phyloP scores from a whole-genome alignment of 2,888 invertebrate genomes.

The Tolmerus cingulatus region DNA sequence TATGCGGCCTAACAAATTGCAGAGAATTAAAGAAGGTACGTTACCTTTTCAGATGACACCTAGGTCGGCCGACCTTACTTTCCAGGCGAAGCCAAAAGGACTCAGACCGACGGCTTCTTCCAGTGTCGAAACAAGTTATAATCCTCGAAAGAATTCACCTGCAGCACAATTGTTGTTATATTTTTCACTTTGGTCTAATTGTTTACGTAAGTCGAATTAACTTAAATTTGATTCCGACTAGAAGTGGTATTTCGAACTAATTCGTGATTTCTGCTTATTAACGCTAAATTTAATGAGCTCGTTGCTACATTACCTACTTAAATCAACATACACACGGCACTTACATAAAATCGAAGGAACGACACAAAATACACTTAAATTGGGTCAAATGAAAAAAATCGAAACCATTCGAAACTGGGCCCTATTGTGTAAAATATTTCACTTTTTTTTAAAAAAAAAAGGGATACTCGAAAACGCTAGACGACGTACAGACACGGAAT shows the following conservation, averaged over 20 bases:
- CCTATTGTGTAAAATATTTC: neutral
- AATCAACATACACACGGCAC: slow-evolving; percentile 15
- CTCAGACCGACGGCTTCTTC: neutral
- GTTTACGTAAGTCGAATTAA: slow-evolving; percentile 9
- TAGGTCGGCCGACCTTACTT: neutral
- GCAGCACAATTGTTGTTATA: neutral
- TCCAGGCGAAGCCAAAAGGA: neutral
- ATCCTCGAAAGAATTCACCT: slow-evolving; percentile 1
- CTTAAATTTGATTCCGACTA: neutral
- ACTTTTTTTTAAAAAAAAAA: neutral
- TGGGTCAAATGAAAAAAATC: slow-evolving; percentile 19
- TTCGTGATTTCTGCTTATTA: slow-evolving; percentile 21
- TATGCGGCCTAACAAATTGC: neutral
- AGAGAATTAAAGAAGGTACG: neutral
- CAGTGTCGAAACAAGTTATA: neutral
- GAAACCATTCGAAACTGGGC: slow-evolving; percentile 24
- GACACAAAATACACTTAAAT: slow-evolving; percentile 24
- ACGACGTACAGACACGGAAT: neutral
- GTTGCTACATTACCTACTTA: slow-evolving; percentile 21
- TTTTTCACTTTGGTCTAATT: slow-evolving; percentile 13
- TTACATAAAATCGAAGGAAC: neutral
- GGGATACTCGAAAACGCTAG: neutral
- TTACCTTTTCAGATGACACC: slow-evolving; percentile 2
- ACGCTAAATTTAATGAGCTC: slow-evolving; percentile 16
- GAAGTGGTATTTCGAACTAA: neutral